Conservation (phyloP, 1,140 invertebrate genomes). For the Bombus polaris region DNA sequence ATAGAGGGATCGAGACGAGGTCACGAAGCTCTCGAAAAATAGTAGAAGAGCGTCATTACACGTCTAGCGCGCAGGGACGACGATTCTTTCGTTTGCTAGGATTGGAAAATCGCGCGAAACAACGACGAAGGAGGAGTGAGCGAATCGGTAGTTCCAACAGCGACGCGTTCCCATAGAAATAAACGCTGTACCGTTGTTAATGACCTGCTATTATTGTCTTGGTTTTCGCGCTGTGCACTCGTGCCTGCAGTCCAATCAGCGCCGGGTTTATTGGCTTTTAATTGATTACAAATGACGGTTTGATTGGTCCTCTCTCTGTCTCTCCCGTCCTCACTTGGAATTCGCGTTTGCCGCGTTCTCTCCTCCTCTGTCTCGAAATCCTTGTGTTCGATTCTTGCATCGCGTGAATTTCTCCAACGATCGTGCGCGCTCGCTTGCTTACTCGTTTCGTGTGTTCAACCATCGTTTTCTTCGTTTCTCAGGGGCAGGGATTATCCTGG, state of each 20-base stretch:
- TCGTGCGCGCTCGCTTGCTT: neutral
- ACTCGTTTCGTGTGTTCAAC: neutral
- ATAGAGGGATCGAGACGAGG: neutral
- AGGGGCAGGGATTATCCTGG: neutral
- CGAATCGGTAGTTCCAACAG: neutral
- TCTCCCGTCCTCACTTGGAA: conserved; percentile 5
- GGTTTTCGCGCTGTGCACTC: conserved; percentile 71
- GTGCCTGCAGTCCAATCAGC: conserved; percentile 78
- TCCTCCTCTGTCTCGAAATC: neutral
- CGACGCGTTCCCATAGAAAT: conserved; percentile 71
- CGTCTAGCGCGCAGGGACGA: neutral
- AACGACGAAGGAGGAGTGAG: neutral
- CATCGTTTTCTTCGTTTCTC: neutral
- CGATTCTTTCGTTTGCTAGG: neutral
- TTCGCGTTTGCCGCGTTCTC: neutral
- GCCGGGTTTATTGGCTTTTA: conserved; percentile 81
- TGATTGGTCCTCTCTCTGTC: conserved; percentile 76
- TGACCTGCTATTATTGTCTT: conserved; percentile 80
- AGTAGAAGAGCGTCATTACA: neutral
- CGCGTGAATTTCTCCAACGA: neutral
- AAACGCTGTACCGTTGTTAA: conserved; percentile 77
- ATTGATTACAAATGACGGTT: conserved; percentile 83
- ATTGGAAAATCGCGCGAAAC: neutral
- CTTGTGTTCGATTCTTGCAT: neutral
- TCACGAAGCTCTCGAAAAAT: conserved; percentile 13